These are phyloP conservation scores for Lapara coniferarum DNA, from an alignment of 2,888 invertebrate species.

Conservation along the genomic window DNA sequence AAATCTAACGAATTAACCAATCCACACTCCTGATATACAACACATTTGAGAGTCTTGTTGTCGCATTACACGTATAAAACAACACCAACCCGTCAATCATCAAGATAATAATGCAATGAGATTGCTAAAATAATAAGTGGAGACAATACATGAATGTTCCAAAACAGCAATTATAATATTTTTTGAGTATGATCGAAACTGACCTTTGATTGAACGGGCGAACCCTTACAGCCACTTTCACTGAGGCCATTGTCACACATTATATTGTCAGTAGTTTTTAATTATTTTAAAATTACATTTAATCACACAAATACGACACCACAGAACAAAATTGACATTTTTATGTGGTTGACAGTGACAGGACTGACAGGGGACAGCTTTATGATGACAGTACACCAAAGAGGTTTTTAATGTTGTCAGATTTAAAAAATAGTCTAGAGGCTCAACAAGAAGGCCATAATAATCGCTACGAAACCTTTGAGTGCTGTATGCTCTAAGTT, in stretches of 20 bases:
- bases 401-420: not conserved
- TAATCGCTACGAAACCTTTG: no score
- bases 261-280: conserved; percentile 69
- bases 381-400: not conserved
- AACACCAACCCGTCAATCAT: conserved; percentile 40
- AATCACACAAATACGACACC: conserved; percentile 67
- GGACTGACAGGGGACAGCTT: not conserved
- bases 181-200: conserved; percentile 43
- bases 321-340: conserved; percentile 66
- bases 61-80: conserved; percentile 37
- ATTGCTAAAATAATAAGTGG: conserved; percentile 45
- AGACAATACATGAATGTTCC: conserved; percentile 45
- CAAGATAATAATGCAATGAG: conserved; percentile 48
- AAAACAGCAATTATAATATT: conserved; percentile 46
- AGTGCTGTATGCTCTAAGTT: no score
- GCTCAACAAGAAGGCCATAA: no score
- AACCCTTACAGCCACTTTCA: conserved; percentile 95
- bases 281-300: conserved; percentile 65
- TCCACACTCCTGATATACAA: conserved; percentile 25
- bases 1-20: conserved; percentile 27
- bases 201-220: conserved; percentile 95
- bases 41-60: conserved; percentile 3
- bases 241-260: conserved; percentile 91
- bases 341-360: conserved; percentile 35
- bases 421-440: not conserved